These are phyloP conservation scores for Drosophila nr. perissopoda DNA, from an alignment of 2,888 invertebrate genomes.

Conservation along the genomic window DNA sequence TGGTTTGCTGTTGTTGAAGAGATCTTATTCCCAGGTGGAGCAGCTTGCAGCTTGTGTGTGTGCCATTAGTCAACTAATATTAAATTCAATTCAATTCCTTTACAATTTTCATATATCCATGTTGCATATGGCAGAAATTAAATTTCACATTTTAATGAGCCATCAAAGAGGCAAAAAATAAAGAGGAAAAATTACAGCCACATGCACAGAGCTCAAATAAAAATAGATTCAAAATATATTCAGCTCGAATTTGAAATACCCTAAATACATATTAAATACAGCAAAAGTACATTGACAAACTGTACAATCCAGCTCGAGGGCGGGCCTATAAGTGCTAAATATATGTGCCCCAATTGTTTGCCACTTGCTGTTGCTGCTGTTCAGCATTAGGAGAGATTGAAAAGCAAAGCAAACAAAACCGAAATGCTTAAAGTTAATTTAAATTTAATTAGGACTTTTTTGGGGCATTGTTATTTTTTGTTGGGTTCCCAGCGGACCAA, in stretches of 20 bases:
- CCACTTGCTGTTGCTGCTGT: slow-evolving; percentile 6
- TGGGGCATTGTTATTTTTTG: slow-evolving; percentile 56
- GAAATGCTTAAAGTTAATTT: slow-evolving; percentile 80
- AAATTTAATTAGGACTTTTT: slow-evolving; percentile 77
- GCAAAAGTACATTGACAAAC: background rate
- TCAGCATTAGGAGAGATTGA: slow-evolving; percentile 38
- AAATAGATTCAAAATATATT: background rate
- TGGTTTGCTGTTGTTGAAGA: slow-evolving; percentile 21
- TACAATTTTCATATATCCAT: slow-evolving; percentile 23
- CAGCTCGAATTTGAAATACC: slow-evolving; percentile 9
- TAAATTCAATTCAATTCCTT: slow-evolving; percentile 76
- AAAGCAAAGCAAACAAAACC: slow-evolving; percentile 74
- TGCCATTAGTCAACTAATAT: slow-evolving; percentile 75
- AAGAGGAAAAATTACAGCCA: slow-evolving; percentile 49
- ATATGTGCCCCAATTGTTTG: slow-evolving; percentile 12
- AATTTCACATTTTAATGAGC: slow-evolving; percentile 80
- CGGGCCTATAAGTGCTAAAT: background rate
- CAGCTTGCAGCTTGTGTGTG: slow-evolving; percentile 8
- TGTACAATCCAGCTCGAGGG: background rate
- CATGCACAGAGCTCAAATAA: slow-evolving; percentile 17
- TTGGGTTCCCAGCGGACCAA: slow-evolving; percentile 65
- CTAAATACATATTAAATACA: background rate
- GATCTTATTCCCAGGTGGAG: background rate
- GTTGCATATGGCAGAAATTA: slow-evolving; percentile 50
- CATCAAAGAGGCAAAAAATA: slow-evolving; percentile 62